A percentile compares a stretch with the other conserved stretches of the same genome.
phyloP scores from a whole-genome alignment of 2,888 invertebrate species.

The Campaea margaritaria region DNA sequence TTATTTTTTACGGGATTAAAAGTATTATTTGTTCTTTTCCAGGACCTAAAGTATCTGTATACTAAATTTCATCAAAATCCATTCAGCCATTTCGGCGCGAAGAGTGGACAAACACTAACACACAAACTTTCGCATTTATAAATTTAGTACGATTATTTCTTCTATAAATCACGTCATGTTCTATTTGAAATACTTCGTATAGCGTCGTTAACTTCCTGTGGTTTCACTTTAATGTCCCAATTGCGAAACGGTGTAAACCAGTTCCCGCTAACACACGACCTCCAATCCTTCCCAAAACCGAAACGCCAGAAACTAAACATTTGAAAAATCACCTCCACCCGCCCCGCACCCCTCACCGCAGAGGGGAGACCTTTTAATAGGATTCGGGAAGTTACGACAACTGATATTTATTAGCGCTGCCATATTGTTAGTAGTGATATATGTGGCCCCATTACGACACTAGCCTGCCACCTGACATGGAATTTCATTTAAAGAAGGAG shows the following conservation, averaged over 20 bases:
- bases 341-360: slow-evolving; percentile 33
- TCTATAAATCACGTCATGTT: too few species aligned
- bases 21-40: too few species aligned
- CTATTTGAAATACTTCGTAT: too few species aligned
- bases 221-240: slow-evolving; percentile 9
- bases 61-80: too few species aligned
- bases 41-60: too few species aligned
- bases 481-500: slow-evolving; percentile 81
- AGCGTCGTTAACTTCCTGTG: background rate
- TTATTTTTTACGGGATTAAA: too few species aligned
- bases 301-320: slow-evolving; percentile 40
- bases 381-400: slow-evolving; percentile 66
- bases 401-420: slow-evolving; percentile 73
- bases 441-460: slow-evolving; percentile 66
- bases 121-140: too few species aligned
- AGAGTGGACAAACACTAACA: too few species aligned
- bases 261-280: slow-evolving; percentile 25
- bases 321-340: slow-evolving; percentile 50
- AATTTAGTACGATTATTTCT: too few species aligned
- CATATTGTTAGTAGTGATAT: slow-evolving; percentile 74
- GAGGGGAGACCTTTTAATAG: slow-evolving; percentile 49
- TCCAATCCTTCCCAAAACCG: slow-evolving; percentile 33
- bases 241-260: slow-evolving; percentile 9
- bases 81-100: too few species aligned
- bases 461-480: slow-evolving; percentile 71